Conservation (phyloP, 2,797 vertebrate species). For the Bovichtus diacanthus region DNA sequence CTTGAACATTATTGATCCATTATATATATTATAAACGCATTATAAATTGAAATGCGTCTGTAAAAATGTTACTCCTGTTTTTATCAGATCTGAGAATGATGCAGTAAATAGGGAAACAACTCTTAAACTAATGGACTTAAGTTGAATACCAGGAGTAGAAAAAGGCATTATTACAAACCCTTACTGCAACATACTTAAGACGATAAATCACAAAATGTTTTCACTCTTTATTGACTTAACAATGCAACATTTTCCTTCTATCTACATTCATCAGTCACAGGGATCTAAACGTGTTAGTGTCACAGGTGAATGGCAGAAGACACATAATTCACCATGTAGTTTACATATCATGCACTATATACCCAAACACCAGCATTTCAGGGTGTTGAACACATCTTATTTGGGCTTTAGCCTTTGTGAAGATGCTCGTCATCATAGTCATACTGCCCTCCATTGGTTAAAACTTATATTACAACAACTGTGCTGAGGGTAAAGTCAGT, state of each 20-base stretch:
- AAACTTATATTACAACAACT: conserved; percentile 65
- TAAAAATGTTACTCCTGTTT: neutral
- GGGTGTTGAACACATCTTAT: conserved; percentile 57
- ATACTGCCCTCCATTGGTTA: conserved; percentile 87
- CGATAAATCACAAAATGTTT: neutral
- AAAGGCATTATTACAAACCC: neutral
- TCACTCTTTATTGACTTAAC: neutral
- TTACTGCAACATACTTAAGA: neutral
- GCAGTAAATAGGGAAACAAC: neutral
- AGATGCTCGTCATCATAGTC: conserved; percentile 75
- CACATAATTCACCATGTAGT: conserved; percentile 45
- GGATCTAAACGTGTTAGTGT: conserved; percentile 15
- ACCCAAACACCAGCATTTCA: conserved; percentile 47
- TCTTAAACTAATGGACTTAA: neutral
- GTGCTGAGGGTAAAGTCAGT: conserved; percentile 1
- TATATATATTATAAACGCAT: too few relatives aligned
- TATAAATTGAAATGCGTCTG: neutral
- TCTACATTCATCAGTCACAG: conserved; percentile 5
- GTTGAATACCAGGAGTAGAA: neutral
- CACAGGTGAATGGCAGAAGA: conserved; percentile 53
- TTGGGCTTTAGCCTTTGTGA: conserved; percentile 40
- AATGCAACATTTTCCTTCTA: neutral
- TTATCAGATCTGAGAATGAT: neutral
- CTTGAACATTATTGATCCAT: conserved; percentile 7
- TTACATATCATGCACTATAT: conserved; percentile 55